Evolutionary conservation across 2,888 invertebrate species (phyloP).

Genomic region (Thera obeliscata): DNA sequence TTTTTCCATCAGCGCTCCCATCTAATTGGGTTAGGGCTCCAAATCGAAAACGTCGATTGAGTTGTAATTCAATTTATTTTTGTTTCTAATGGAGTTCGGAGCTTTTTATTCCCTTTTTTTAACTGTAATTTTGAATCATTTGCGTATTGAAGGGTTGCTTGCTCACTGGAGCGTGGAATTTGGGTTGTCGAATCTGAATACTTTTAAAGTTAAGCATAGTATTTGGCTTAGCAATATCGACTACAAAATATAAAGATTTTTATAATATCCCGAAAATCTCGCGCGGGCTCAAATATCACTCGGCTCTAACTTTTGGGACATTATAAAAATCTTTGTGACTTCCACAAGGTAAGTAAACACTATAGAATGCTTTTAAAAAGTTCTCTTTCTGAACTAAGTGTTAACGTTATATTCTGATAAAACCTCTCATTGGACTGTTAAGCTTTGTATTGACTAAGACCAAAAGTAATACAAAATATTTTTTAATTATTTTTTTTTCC

Average conservation of each 20-base stretch:
- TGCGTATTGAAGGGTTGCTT: constrained; percentile 66
- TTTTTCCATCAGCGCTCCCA: constrained; percentile 82
- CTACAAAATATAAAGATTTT: background rate
- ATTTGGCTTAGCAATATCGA: constrained; percentile 6
- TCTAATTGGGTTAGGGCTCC: constrained; percentile 84
- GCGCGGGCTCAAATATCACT: no score
- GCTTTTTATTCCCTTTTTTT: constrained; percentile 71
- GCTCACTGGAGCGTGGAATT: constrained; percentile 55
- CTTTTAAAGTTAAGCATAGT: constrained; percentile 39
- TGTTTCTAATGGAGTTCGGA: constrained; percentile 83
- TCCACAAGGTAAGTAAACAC: no score
- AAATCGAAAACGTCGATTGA: constrained; percentile 84
- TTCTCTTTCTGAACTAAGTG: no score
- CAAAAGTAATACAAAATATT: no score
- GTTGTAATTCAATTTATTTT: constrained; percentile 85
- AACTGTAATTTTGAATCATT: constrained; percentile 78
- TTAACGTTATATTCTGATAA: no score
- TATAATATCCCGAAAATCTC: no score
- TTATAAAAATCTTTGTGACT: no score
- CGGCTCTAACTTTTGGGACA: no score
- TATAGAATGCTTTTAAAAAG: no score
- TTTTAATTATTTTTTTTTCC: no score
- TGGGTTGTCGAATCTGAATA: constrained; percentile 47
- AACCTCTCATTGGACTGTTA: no score
- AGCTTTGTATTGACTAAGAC: no score